Percentiles rank a stretch among this genome's conserved stretches.
Conservation (phyloP, 2,888 invertebrate genomes). For the Eupithecia centaureata region DNA sequence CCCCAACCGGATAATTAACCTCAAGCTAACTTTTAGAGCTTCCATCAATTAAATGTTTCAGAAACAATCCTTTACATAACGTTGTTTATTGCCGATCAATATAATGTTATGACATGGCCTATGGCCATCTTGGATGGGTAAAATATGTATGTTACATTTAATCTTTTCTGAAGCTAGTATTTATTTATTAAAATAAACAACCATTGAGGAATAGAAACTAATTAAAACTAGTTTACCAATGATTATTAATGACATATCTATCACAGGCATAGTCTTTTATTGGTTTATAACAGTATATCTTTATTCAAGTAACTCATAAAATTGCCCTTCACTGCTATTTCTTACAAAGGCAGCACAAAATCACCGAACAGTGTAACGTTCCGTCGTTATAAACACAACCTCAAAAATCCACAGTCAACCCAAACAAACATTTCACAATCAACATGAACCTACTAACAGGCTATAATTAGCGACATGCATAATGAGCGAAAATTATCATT, state of each 20-base stretch:
- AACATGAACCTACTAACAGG: background rate
- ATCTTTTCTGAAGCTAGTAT: no score
- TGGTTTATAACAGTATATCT: no score
- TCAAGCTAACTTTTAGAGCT: constrained; percentile 16
- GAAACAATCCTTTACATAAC: constrained; percentile 26
- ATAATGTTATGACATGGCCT: constrained; percentile 14
- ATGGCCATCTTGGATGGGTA: background rate
- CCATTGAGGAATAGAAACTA: no score
- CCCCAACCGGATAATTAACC: constrained; percentile 26
- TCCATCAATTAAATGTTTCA: constrained; percentile 26
- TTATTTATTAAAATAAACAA: no score
- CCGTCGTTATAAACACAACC: background rate
- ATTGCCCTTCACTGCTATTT: no score
- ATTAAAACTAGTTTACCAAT: no score
- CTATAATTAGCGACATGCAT: background rate
- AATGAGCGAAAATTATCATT: background rate
- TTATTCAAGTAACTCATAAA: no score
- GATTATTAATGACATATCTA: no score
- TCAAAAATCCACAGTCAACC: background rate
- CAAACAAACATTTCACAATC: constrained; percentile 31
- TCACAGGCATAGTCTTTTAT: no score
- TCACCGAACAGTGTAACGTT: background rate
- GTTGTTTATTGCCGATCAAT: constrained; percentile 21
- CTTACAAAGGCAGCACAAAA: background rate
- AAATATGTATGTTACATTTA: no score